These are phyloP conservation scores for Argyra leucocephala DNA, from an alignment of 2,888 invertebrate species.

Conservation along the genomic window DNA sequence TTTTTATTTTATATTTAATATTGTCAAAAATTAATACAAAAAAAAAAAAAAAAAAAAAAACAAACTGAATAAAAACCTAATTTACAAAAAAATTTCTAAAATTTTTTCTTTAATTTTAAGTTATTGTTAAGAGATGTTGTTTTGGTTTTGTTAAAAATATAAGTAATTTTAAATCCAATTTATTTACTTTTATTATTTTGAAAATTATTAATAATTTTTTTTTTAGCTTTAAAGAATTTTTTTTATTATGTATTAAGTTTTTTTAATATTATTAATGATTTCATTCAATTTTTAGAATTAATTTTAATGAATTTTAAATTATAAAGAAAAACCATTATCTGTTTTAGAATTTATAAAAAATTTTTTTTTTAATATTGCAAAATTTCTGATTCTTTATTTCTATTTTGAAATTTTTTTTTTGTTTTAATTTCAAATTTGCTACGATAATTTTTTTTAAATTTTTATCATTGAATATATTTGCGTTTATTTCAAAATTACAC, in stretches of 20 bases:
- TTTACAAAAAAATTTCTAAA: not conserved
- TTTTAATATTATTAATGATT: not conserved
- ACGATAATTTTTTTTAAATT: not conserved
- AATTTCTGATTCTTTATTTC: constrained; percentile 12
- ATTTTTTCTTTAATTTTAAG: constrained; percentile 10
- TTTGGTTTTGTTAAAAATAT: not conserved
- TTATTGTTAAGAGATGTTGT: not conserved
- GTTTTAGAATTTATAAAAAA: constrained; percentile 4
- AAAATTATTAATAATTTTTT: not conserved
- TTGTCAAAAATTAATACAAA: not conserved
- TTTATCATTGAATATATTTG: not conserved
- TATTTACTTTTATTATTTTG: not conserved
- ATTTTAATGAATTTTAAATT: not conserved
- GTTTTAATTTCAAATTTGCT: not conserved
- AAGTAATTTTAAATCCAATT: too few species aligned
- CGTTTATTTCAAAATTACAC: not conserved
- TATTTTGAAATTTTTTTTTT: not conserved
- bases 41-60: not conserved
- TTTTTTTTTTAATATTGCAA: not conserved
- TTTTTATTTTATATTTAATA: too few species aligned
- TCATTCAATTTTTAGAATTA: not conserved
- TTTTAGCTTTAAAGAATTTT: not conserved
- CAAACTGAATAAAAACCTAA: constrained; percentile 1
- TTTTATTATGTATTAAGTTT: not conserved
- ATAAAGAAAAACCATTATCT: not conserved